A percentile compares a stretch with the other conserved stretches of the same genome.
Evolutionary conservation across 1,140 invertebrate species (phyloP).

Genomic region (Drosophila nikananu): DNA sequence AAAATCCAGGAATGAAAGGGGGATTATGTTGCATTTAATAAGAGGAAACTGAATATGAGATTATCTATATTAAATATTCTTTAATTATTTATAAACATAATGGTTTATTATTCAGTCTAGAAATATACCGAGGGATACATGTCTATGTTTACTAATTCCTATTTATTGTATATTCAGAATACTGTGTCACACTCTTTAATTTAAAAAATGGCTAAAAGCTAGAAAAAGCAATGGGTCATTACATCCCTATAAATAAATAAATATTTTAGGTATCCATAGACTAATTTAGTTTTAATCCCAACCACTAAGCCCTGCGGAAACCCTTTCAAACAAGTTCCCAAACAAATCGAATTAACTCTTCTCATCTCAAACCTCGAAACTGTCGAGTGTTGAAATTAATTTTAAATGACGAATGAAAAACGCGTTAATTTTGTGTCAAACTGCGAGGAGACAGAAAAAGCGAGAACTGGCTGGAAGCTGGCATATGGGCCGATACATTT

Average conservation of each 20-base stretch:
- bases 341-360: conserved; percentile 6
- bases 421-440: conserved; percentile 47
- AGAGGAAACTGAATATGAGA: background rate
- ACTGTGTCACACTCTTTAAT: background rate
- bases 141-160: background rate
- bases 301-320: background rate
- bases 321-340: background rate
- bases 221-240: background rate
- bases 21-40: background rate
- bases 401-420: conserved; percentile 63
- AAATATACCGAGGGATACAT: background rate
- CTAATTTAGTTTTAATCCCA: background rate
- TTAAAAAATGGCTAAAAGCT: background rate
- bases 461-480: conserved; percentile 4
- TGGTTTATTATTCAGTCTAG: background rate
- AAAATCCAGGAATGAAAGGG: background rate
- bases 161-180: background rate
- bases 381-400: conserved; percentile 53
- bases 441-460: background rate
- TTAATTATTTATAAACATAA: background rate
- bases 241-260: background rate
- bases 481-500: conserved; percentile 40
- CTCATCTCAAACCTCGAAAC: conserved; percentile 6
- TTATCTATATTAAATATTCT: conserved; percentile 11
- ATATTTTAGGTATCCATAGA: background rate